Evolutionary conservation across 2,888 invertebrate genomes (phyloP).

Genomic region (Eupithecia abbreviata): DNA sequence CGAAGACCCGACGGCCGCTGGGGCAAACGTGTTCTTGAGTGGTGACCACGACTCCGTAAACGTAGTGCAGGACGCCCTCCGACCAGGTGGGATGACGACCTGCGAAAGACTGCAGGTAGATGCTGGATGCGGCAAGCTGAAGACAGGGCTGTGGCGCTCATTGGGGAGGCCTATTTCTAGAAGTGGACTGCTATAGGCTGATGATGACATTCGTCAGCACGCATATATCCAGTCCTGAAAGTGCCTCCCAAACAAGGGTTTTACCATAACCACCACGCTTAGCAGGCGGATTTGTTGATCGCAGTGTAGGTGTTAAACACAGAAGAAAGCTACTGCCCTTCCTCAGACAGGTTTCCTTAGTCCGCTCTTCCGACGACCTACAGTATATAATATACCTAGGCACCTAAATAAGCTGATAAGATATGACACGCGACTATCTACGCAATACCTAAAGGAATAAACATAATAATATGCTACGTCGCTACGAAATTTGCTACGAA

Average conservation of each 20-base stretch:
- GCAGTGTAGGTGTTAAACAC: background rate
- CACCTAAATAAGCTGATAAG: background rate
- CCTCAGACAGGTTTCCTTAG: background rate
- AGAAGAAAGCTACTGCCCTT: background rate
- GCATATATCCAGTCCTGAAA: background rate
- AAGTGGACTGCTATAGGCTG: no score
- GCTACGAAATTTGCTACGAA: slow-evolving; percentile 10
- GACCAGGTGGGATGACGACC: no score
- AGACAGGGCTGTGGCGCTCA: no score
- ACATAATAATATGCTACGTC: background rate
- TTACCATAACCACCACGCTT: background rate
- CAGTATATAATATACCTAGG: background rate
- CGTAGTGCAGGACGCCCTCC: no score
- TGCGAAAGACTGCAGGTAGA: no score
- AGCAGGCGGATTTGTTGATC: background rate
- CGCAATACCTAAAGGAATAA: background rate
- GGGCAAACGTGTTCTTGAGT: no score
- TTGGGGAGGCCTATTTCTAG: no score
- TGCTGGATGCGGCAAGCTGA: no score
- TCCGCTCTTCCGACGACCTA: background rate
- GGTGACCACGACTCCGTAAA: no score
- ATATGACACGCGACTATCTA: background rate
- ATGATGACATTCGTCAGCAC: background rate
- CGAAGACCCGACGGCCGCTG: no score
- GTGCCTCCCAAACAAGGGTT: background rate